Percentiles rank a stretch among this genome's conserved stretches.
Evolutionary conservation across 2,888 invertebrate species (phyloP).

Genomic region (Muscina levida): DNA sequence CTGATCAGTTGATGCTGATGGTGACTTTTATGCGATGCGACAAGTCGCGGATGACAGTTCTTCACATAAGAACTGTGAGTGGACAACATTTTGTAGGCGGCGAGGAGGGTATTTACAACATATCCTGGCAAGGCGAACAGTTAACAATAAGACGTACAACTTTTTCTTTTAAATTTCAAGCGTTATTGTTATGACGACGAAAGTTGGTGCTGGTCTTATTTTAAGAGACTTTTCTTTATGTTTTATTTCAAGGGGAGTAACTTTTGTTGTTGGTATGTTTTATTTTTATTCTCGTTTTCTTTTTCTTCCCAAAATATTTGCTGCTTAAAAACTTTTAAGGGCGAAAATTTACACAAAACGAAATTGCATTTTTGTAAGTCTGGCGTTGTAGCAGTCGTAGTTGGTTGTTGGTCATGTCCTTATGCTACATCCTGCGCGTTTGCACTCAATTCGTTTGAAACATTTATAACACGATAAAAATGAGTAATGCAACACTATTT

Average conservation of each 20-base stretch:
- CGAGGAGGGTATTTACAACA: constrained; percentile 47
- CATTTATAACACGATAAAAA: constrained; percentile 37
- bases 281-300: constrained; percentile 28
- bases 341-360: not conserved
- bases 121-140: constrained; percentile 34
- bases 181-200: not conserved
- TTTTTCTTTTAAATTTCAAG: constrained; percentile 32
- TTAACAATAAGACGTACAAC: constrained; percentile 3
- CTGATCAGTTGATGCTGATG: constrained; percentile 30
- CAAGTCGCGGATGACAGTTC: constrained; percentile 41
- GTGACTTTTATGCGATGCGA: not conserved
- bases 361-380: constrained; percentile 54
- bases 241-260: not conserved
- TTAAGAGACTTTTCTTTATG: not conserved
- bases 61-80: constrained; percentile 48
- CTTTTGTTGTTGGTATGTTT: not conserved
- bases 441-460: constrained; percentile 42
- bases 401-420: constrained; percentile 45
- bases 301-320: constrained; percentile 31
- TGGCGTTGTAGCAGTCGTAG: not conserved
- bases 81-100: constrained; percentile 15
- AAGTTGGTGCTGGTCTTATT: constrained; percentile 7
- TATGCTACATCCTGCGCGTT: not conserved
- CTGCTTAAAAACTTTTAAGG: not conserved
- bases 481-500: constrained; percentile 38